These are phyloP conservation scores for Nemotelus nigrinus DNA, from an alignment of 2,888 invertebrate species.

Conservation along the genomic window DNA sequence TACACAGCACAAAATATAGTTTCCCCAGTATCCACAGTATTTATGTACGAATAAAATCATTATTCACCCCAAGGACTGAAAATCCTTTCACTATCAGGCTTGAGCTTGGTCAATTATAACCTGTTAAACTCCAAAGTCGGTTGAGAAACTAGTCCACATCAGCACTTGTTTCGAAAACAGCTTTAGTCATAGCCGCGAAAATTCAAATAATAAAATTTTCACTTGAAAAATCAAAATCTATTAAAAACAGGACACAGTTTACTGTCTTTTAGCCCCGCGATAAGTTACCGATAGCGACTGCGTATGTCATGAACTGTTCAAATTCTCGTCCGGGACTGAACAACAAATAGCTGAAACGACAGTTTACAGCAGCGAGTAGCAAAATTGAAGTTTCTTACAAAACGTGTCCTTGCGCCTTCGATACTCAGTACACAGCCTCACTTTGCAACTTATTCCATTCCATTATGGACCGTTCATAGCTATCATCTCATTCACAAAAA, in stretches of 20 bases:
- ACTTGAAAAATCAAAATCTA: neutral
- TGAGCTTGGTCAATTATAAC: no score
- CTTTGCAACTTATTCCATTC: conserved; percentile 2
- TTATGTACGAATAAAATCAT: no score
- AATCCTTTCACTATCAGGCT: no score
- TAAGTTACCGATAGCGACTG: conserved; percentile 10
- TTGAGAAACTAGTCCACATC: no score
- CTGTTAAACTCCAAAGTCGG: no score
- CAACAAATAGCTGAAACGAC: conserved; percentile 33
- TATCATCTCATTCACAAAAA: conserved; percentile 13
- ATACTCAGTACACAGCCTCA: neutral
- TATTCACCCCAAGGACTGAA: no score
- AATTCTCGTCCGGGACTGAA: conserved; percentile 64
- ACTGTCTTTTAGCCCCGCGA: conserved; percentile 17
- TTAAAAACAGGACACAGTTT: conserved; percentile 10
- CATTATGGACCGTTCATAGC: conserved; percentile 1
- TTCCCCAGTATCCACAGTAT: no score
- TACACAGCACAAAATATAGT: no score
- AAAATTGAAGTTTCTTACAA: neutral
- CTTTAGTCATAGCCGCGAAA: no score
- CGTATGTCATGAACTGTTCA: conserved; percentile 56
- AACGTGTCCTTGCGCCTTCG: conserved; percentile 35
- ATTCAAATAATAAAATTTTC: neutral
- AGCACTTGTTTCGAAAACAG: no score
- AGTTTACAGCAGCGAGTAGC: conserved; percentile 21